Percentiles rank a stretch among this genome's conserved stretches.
Conservation (phyloP, 2,888 invertebrate genomes). For the Calliopum simillimum region DNA sequence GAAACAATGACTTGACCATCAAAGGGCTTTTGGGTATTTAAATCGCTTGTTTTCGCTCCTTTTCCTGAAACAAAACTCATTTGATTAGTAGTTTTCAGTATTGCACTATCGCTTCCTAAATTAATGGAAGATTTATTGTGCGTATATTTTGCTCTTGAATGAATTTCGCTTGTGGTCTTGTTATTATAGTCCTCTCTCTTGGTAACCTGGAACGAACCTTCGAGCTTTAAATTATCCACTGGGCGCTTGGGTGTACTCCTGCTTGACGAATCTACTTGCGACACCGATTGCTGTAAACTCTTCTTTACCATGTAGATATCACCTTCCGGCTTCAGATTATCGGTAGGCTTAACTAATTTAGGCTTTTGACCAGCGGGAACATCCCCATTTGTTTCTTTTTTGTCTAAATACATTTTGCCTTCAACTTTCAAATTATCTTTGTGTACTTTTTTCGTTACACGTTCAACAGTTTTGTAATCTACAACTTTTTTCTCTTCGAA, state of each 20-base stretch:
- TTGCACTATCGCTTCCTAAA: constrained; percentile 71
- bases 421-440: constrained; percentile 57
- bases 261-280: constrained; percentile 65
- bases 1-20: constrained; percentile 71
- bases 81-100: constrained; percentile 72
- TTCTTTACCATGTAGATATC: constrained; percentile 67
- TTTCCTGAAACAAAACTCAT: constrained; percentile 69
- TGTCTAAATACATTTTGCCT: constrained; percentile 58
- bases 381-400: constrained; percentile 60
- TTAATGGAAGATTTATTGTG: constrained; percentile 73
- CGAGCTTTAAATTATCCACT: constrained; percentile 74
- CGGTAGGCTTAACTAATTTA: constrained; percentile 69
- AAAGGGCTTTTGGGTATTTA: constrained; percentile 61
- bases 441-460: constrained; percentile 65
- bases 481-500: constrained; percentile 64
- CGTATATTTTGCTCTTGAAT: constrained; percentile 45
- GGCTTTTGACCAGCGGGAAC: constrained; percentile 65
- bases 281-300: constrained; percentile 68
- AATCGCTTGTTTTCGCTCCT: constrained; percentile 67
- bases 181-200: constrained; percentile 53
- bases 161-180: constrained; percentile 44
- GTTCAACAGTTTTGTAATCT: constrained; percentile 57
- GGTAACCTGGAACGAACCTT: constrained; percentile 66
- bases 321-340: constrained; percentile 72
- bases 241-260: constrained; percentile 70